Evolutionary conservation across 1,140 invertebrate genomes (phyloP), one percentile per base, ranked within the genome.

Genomic region (Danaus plexippus): DNA sequence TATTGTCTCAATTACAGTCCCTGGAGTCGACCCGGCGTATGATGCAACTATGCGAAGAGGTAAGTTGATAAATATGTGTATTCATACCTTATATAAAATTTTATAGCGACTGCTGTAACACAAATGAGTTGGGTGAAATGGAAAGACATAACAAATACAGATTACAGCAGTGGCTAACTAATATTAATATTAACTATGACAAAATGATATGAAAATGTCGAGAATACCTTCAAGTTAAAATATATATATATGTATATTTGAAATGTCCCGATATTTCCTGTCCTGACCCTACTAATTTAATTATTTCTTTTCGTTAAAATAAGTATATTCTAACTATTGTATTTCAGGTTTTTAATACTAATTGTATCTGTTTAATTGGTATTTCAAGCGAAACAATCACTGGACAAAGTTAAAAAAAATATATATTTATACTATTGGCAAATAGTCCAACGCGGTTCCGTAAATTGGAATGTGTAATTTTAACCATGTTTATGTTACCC

Each of bases 11-110:
- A 69, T 95, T 96, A 85, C 91, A 98, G 96, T 98, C 97, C 13
- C 85, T 99, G 91, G 97, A 99, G 87, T 96, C 95, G 73, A 99
- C 97, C 18, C 90, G 97, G 73, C 95, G 97, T 78, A 99, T 99
- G 97, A 90, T 98, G 88, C 89, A 92, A 59, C 89, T 98, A 86
- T 98, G 96, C 87, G 97, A 98, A 88, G 97, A 99, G 95, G 96
- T 98, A 91, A 94, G 92, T 90, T 72, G 1, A 32, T 32, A 4
- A 22, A 32, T 32, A 32, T 32, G 5, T 32, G 22, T 32, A 32
- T 32, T 32, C 22, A 32, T 32, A 32, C 7, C 2, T 32, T 32
- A 32, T 32, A 32, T 32, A 32, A 32, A 32, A 3, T 32, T 32
- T 32, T 32, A 32, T 32, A 32, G 22, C 22, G 7, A 32, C 22